phyloP scores from a whole-genome alignment of 1,140 invertebrate genomes.

The Drosophila lacertosa region DNA sequence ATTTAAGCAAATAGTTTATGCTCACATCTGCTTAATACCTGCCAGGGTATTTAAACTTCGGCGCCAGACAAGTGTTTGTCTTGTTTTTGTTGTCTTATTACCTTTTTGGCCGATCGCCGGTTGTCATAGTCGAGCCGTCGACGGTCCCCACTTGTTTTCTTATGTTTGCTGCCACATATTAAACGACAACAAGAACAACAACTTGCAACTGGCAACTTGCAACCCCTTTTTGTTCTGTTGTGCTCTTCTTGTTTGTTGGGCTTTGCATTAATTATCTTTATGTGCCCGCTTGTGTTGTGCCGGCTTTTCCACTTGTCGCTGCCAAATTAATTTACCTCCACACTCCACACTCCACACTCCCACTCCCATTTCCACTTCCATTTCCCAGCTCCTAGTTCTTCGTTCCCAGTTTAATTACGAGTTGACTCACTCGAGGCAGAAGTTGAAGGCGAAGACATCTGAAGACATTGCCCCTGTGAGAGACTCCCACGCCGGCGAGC shows the following conservation, averaged over 20 bases:
- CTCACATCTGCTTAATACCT: too few relatives aligned
- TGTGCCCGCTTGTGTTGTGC: background rate
- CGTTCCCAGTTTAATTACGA: constrained; percentile 70
- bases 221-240: constrained; percentile 47
- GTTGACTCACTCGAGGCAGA: constrained; percentile 26
- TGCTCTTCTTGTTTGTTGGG: constrained; percentile 24
- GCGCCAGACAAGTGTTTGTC: too few relatives aligned
- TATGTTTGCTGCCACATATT: constrained; percentile 52
- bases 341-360: constrained; percentile 14
- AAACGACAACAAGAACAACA: constrained; percentile 42
- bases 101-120: constrained; percentile 27
- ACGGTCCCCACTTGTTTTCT: constrained; percentile 26
- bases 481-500: constrained; percentile 63
- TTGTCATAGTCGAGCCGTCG: constrained; percentile 39
- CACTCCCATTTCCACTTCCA: background rate
- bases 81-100: background rate
- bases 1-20: too few relatives aligned
- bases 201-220: constrained; percentile 9
- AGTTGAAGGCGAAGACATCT: background rate
- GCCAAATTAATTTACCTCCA: constrained; percentile 64
- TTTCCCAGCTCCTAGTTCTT: background rate
- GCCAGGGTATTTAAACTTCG: too few relatives aligned
- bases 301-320: constrained; percentile 54
- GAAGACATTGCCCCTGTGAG: constrained; percentile 50
- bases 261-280: constrained; percentile 68